Base-by-base conservation (phyloP, 2,797 vertebrate genomes). In the Oophaga sylvatica region DNA sequence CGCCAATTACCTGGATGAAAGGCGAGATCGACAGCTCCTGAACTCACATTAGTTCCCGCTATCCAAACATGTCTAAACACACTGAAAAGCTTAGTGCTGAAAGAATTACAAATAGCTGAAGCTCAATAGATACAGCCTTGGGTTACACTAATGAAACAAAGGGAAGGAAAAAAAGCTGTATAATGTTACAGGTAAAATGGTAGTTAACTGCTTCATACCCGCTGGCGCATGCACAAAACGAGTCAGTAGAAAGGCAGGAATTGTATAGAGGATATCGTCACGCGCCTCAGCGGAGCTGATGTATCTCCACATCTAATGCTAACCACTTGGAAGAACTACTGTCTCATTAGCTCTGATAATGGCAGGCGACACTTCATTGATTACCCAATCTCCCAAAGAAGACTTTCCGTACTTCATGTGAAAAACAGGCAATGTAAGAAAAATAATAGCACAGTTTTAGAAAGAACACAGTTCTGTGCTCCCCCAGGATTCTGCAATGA, bases 1-100 rank as follows among this genome's bases (percentile, higher is more conserved):
- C 16, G 29, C n/a, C 67, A 75, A 81, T 81, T 80, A 81, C 22
- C 56, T 53, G n/a, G 71, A 83, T 83, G 62, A 83, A 68, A 87
- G 63, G 48, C 26, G 20, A 87, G 60, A 77, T 78, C 16, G 45
- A 22, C 79, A 73, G 62, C 60, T 35, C 63, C 48, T 83, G 62
- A 83, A 83, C 62, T 9, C 20, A 68, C 48, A 83, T 87, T 22
- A 68, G 45, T 73, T 5, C 16, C 56, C 56, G 35, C 86, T 83
- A 78, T 78, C 57, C 73, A 68, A 75, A 76, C 67, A 75, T 45
- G 56, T 80, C 48, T n/a, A 79, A 80, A 87, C 78, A 70, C 53
- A 16, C 31, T 68, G 83, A 17, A 35, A 0, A 80, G 65, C 48
- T 60, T 31, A 76, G 8, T 31, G 53, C 26, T 41, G 17, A 59